Percentiles rank a stretch among this genome's conserved stretches.
Conservation (phyloP, 2,797 vertebrate genomes). For the Sebastes trivittatus region DNA sequence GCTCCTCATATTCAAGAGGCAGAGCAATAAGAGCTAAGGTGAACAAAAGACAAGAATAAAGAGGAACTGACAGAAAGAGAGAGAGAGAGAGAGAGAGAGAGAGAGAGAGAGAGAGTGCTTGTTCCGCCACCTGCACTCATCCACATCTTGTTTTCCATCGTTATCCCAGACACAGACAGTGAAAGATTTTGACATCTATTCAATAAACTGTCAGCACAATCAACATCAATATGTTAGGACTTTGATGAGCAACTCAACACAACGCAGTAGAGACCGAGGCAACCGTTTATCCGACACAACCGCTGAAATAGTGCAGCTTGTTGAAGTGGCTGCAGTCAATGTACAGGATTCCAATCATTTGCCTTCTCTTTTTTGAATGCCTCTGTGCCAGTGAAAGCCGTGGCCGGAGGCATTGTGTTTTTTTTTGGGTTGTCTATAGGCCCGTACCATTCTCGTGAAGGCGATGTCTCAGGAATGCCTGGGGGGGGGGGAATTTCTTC, state of each 20-base stretch:
- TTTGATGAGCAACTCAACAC: slow-evolving; percentile 37
- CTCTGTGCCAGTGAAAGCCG: neutral
- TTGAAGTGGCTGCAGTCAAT: neutral
- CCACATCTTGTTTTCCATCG: slow-evolving; percentile 41
- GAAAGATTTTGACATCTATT: slow-evolving; percentile 55
- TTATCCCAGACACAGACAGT: slow-evolving; percentile 21
- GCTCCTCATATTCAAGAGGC: neutral
- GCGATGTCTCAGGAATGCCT: neutral
- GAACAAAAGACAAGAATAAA: slow-evolving; percentile 4
- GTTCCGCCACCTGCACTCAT: slow-evolving; percentile 26
- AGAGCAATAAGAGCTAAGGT: slow-evolving; percentile 2
- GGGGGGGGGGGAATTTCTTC: too few species aligned
- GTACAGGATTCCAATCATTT: neutral
- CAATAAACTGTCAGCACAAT: slow-evolving; percentile 61
- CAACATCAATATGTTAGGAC: slow-evolving; percentile 37
- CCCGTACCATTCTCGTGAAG: neutral
- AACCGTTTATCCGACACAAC: slow-evolving; percentile 28
- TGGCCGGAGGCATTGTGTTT: neutral
- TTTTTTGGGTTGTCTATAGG: neutral
- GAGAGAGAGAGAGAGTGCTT: neutral
- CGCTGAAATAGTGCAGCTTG: slow-evolving; percentile 14
- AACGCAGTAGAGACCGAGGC: slow-evolving; percentile 23
- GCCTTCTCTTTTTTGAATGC: neutral
- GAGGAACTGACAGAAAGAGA: neutral
- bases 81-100: neutral